Percentiles rank a stretch among this genome's conserved stretches.
These are phyloP conservation scores for Eupeodes corollae DNA, from an alignment of 1,140 invertebrate genomes.

Conservation along the genomic window DNA sequence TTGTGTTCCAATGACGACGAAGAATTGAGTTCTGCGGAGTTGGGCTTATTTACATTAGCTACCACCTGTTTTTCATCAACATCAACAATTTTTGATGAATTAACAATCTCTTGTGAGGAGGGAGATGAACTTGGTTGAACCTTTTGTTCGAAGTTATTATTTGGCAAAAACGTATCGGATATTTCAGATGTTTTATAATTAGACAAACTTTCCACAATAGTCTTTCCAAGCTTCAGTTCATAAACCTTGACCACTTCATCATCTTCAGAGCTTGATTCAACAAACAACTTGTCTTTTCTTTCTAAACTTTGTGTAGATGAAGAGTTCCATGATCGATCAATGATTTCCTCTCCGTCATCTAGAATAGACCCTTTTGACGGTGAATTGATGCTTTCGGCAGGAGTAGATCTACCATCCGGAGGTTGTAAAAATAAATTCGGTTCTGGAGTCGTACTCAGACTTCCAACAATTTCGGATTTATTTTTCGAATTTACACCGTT, in stretches of 20 bases:
- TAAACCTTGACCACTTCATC: slow-evolving; percentile 35
- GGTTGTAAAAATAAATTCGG: slow-evolving; percentile 21
- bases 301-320: slow-evolving; percentile 3
- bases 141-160: no score
- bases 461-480: slow-evolving; percentile 27
- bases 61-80: no score
- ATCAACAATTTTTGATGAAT: no score
- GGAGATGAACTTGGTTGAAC: no score
- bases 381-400: slow-evolving; percentile 10
- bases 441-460: slow-evolving; percentile 31
- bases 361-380: slow-evolving; percentile 6
- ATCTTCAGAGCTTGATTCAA: slow-evolving; percentile 34
- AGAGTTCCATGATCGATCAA: slow-evolving; percentile 29
- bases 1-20: no score
- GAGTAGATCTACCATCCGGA: background rate
- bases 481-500: slow-evolving; percentile 13
- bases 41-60: no score
- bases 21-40: no score
- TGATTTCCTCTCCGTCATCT: slow-evolving; percentile 19
- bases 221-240: slow-evolving; percentile 33
- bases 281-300: slow-evolving; percentile 7
- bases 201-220: slow-evolving; percentile 12
- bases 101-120: no score
- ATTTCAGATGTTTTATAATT: background rate
- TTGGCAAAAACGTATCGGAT: no score